These are phyloP conservation scores for Cygnus olor DNA, from an alignment of 2,797 vertebrate species.

Conservation along the genomic window DNA sequence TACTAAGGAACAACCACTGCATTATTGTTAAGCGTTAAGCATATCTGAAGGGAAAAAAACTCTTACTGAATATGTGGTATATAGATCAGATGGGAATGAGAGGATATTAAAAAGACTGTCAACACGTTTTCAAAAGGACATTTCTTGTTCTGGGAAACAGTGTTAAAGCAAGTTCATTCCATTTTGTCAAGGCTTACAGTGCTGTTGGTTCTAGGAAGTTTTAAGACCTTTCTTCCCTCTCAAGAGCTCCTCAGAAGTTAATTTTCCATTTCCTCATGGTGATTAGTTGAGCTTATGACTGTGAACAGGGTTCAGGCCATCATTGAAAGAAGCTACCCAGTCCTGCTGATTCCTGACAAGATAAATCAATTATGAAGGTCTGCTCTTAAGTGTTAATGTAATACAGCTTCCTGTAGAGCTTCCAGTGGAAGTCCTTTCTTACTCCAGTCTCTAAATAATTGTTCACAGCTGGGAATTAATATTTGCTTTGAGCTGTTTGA, in stretches of 20 bases:
- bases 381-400: slow-evolving; percentile 48
- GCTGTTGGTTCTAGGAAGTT: not conserved
- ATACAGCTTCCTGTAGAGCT: slow-evolving; percentile 21
- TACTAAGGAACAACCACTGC: not conserved
- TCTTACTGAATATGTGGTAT: not conserved
- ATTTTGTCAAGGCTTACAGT: not conserved
- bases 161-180: not conserved
- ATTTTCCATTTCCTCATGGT: not conserved
- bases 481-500: slow-evolving; percentile 11
- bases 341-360: slow-evolving; percentile 13
- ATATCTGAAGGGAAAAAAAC: not conserved
- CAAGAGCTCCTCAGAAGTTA: not conserved
- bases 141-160: not conserved
- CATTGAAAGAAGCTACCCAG: not conserved
- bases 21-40: not conserved
- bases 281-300: not conserved
- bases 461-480: slow-evolving; percentile 2
- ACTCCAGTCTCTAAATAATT: not conserved
- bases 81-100: not conserved
- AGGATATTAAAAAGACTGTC: not conserved
- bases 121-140: not conserved
- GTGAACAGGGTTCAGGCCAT: not conserved
- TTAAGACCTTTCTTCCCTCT: not conserved
- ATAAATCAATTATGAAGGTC: slow-evolving; percentile 27
- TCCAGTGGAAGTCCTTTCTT: slow-evolving; percentile 11